Percentiles rank a stretch among this genome's conserved stretches.
These are phyloP conservation scores for Pachyramphus minor DNA, from an alignment of 2,113 vertebrate genomes.

Conservation along the genomic window DNA sequence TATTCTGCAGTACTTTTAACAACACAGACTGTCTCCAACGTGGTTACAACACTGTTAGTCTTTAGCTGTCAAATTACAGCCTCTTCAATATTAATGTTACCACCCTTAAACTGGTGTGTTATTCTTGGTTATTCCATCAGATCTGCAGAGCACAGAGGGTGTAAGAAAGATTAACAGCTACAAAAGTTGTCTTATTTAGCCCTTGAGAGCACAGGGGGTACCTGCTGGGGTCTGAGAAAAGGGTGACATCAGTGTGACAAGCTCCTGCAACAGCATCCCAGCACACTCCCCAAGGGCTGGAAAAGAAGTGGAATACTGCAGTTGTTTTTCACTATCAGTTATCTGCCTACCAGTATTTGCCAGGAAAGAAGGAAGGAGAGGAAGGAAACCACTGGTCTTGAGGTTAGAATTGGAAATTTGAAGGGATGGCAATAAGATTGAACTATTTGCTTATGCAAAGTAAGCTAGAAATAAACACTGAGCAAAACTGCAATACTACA, in stretches of 20 bases:
- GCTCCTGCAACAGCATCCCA: background rate
- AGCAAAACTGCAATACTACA: background rate
- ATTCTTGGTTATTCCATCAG: background rate
- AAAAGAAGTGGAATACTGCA: background rate
- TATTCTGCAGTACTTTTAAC: background rate
- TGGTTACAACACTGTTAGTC: background rate
- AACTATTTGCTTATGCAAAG: background rate
- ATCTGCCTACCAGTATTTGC: background rate
- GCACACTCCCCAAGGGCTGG: background rate
- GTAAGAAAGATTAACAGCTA: background rate
- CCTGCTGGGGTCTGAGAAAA: background rate
- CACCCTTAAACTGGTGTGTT: background rate
- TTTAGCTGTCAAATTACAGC: background rate
- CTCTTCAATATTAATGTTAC: background rate
- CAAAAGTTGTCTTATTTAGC: background rate
- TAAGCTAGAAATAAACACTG: background rate
- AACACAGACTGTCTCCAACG: background rate
- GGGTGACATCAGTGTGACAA: background rate
- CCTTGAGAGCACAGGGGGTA: background rate
- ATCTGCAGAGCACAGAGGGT: background rate
- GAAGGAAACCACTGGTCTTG: background rate
- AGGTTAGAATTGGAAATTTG: background rate
- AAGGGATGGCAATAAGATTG: background rate
- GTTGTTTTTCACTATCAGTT: background rate
- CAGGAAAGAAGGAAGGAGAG: background rate